These are phyloP conservation scores for Telenomus remus DNA, from an alignment of 1,140 invertebrate species.

Conservation along the genomic window DNA sequence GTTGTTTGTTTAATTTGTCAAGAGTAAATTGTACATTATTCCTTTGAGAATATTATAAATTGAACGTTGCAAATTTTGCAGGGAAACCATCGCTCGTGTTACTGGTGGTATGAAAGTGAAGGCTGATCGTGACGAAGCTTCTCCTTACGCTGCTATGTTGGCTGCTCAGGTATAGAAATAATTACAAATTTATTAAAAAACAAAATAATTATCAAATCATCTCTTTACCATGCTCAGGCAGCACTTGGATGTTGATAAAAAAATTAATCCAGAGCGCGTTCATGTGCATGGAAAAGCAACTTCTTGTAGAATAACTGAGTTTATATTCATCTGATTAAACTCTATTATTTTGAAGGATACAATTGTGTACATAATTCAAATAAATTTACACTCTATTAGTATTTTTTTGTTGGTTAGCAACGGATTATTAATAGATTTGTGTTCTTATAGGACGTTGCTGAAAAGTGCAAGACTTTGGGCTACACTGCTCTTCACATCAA, in stretches of 20 bases:
- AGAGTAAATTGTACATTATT: too few species aligned
- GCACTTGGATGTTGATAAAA: conserved; percentile 52
- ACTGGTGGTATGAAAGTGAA: conserved; percentile 99
- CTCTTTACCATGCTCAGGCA: conserved; percentile 66
- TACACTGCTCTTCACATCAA: conserved; percentile 99
- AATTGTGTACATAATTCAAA: too few species aligned
- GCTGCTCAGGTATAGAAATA: conserved; percentile 90
- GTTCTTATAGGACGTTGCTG: conserved; percentile 91
- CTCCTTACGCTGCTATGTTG: conserved; percentile 99
- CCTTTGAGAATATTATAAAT: not conserved
- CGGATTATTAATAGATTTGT: not conserved
- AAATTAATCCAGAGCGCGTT: conserved; percentile 60
- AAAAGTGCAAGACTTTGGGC: conserved; percentile 97
- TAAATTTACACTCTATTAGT: too few species aligned
- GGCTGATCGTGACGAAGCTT: conserved; percentile 99
- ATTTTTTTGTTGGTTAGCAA: too few species aligned
- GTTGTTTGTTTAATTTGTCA: too few species aligned
- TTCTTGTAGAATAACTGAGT: conserved; percentile 25
- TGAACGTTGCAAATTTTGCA: conserved; percentile 62
- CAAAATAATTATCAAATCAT: conserved; percentile 19
- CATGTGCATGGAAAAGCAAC: conserved; percentile 67
- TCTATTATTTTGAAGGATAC: not conserved
- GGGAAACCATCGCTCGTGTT: conserved; percentile 98
- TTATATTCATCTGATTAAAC: too few species aligned
- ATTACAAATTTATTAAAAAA: not conserved